Base-by-base conservation (phyloP, 2,888 invertebrate genomes). In the Aphidius colemani region DNA sequence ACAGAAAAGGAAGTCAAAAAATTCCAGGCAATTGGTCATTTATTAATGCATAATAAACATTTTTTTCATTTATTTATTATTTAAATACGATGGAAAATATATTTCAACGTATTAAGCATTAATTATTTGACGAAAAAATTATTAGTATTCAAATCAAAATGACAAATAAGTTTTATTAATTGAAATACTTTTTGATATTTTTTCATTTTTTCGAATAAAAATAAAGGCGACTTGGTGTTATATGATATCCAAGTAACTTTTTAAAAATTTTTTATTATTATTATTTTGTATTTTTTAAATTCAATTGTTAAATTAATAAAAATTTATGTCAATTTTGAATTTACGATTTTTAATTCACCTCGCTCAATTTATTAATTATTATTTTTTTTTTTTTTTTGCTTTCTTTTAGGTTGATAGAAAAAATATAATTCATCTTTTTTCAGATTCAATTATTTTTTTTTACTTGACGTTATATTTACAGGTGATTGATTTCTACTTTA, bases 21-120 rank as follows among this genome's bases (percentile, higher is more conserved):
- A 73, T 75, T 75, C 76, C 75, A 77, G 79, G 77, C 78, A 76
- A 80, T 79, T 81, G 80, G 78, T 81, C 79, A 77, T 73, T 79
- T 76, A 76, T 18, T 45, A 75, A 75, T 76, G 76, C 74, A 75
- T 71, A 71, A 71, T 72, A 67, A 71, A 69, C 67, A 71, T 56
- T 61, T 18, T 18, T 18, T 18, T 18, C 1, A 18, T 57, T 44
- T 43, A 13, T 18, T 46, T 30, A 45, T 57, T 46, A 45, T 13
- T 18, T 18, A 1, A 18, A 18, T 30, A 30, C 30, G 30, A 30
- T 30, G 4, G 5, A 30, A 30, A 30, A 30, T 30, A 30, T 30
- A 3, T 3, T 30, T 30, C 30, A 30, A 30, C 3, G 30, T 30
- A 30, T 30, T 30, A 30, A 30, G 30, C 30, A 30, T 30, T 30